Evolutionary conservation across 2,888 invertebrate genomes (phyloP).

Genomic region (Caenorhabditis macrosperma): DNA sequence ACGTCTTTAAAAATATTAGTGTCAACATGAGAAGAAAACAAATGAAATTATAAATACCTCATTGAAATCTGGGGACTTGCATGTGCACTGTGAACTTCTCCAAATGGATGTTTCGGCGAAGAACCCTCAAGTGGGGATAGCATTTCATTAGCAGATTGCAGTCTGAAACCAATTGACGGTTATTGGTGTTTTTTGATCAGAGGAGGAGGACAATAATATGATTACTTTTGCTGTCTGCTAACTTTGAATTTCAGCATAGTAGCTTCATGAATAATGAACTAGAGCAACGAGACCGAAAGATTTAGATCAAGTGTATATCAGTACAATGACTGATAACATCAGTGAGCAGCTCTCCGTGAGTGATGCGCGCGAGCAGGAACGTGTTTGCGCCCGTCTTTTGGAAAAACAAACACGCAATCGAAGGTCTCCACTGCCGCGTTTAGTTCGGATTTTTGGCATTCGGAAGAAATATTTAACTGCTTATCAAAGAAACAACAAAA

Average conservation of each 20-base stretch:
- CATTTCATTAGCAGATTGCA: slow-evolving; percentile 66
- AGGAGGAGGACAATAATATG: neutral
- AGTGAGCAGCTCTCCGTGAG: slow-evolving; percentile 10
- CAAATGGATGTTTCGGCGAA: slow-evolving; percentile 32
- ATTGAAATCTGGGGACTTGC: slow-evolving; percentile 59
- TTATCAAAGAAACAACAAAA: neutral
- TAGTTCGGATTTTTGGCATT: slow-evolving; percentile 34
- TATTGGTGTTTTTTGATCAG: neutral
- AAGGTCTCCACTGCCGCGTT: neutral
- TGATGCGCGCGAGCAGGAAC: slow-evolving; percentile 23
- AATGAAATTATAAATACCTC: slow-evolving; percentile 15
- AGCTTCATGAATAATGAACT: neutral
- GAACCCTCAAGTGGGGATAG: slow-evolving; percentile 24
- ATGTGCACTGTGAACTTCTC: slow-evolving; percentile 53
- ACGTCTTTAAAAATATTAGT: slow-evolving; percentile 33
- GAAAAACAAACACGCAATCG: slow-evolving; percentile 34
- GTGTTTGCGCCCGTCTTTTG: slow-evolving; percentile 40
- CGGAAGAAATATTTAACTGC: slow-evolving; percentile 1
- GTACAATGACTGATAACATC: slow-evolving; percentile 32
- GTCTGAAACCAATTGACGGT: slow-evolving; percentile 41
- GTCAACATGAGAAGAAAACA: neutral
- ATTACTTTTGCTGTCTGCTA: slow-evolving; percentile 28
- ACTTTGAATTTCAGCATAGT: slow-evolving; percentile 51
- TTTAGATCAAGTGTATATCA: slow-evolving; percentile 9
- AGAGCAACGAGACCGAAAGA: neutral